Evolutionary conservation across 2,797 vertebrate genomes (phyloP).

Genomic region (Glossophaga mutica): DNA sequence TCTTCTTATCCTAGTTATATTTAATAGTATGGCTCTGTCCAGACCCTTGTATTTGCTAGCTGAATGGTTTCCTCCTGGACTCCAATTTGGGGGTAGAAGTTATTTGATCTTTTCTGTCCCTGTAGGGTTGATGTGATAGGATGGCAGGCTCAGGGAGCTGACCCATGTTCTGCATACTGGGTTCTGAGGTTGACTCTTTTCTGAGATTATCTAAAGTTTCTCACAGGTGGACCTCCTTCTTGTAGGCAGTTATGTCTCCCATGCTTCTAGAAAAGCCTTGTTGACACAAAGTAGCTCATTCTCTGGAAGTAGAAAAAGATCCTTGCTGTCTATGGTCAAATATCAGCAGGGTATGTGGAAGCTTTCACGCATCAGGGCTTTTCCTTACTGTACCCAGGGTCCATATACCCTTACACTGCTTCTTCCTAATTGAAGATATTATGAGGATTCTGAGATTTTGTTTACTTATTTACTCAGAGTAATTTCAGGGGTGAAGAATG

Average conservation of each 20-base stretch:
- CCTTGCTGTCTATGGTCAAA: no score
- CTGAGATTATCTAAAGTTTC: not conserved
- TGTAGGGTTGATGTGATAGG: no score
- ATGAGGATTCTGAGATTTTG: not conserved
- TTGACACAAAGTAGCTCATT: not conserved
- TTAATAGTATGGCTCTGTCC: not conserved
- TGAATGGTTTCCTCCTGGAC: not conserved
- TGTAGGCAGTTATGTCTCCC: not conserved
- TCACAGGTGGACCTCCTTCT: accelerated
- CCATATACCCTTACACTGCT: not conserved
- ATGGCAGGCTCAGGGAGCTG: accelerated
- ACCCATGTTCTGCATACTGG: not conserved
- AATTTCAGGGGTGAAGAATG: not conserved
- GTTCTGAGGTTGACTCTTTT: accelerated
- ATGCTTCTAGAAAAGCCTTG: not conserved
- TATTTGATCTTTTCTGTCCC: no score
- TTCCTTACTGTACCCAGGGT: no score
- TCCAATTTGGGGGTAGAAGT: not conserved
- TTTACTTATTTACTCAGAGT: not conserved
- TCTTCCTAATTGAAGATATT: not conserved
- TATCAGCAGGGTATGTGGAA: not conserved
- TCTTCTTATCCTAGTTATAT: not conserved
- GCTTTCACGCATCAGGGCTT: not conserved
- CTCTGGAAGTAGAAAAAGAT: not conserved
- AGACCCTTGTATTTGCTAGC: not conserved